Base-by-base conservation (phyloP, 2,797 vertebrate species). In the Spondyliosoma cantharus region DNA sequence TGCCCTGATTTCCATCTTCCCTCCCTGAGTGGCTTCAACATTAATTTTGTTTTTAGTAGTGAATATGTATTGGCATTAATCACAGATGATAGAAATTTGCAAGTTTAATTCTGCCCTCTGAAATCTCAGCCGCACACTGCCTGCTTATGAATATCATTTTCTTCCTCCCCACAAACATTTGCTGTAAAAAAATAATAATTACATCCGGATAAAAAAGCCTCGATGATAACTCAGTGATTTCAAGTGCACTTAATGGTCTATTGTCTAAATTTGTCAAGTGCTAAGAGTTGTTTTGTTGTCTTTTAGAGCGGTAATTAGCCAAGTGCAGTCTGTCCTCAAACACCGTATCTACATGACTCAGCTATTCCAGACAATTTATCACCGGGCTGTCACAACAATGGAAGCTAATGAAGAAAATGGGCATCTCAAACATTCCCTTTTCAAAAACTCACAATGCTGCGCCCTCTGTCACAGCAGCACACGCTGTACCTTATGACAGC, bases 261-360 rank as follows among this genome's bases (percentile, higher is more conserved):
- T 90, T 92, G 90, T 93, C 85, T 84, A 78, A 85, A 90, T 87
- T 89, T 91, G 83, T 93, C 88, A 90, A 89, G 84, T 37, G 61
- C 78, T 60, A 61, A 75, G 88, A 89, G 82, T 83, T 88, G 76
- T 87, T 91, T 86, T 88, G 85, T 84, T 90, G 82, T 90, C 84
- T 91, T 86, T 89, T 73, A 50, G 69, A 87, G 78, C 45, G 4
- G 77, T 85, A 90, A 92, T 94, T 92, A 93, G 84, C 87, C 76
- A 79, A 87, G 85, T 83, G 83, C 83, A 78, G 84, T 76, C 82
- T 85, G 77, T 91, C 86, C 77, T 88, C 78, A 84, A 90, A 89
- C 69, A 71, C 63, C 71, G 24, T 56, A 81, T 86, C 86, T 78
- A 57, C 79, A 83, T 81, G 85, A 90, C 80, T 83, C 86, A 74